A percentile compares a stretch with the other conserved stretches of the same genome.
These are phyloP conservation scores for Tachuris rubrigastra DNA, from an alignment of 2,113 vertebrate genomes.

Conservation along the genomic window DNA sequence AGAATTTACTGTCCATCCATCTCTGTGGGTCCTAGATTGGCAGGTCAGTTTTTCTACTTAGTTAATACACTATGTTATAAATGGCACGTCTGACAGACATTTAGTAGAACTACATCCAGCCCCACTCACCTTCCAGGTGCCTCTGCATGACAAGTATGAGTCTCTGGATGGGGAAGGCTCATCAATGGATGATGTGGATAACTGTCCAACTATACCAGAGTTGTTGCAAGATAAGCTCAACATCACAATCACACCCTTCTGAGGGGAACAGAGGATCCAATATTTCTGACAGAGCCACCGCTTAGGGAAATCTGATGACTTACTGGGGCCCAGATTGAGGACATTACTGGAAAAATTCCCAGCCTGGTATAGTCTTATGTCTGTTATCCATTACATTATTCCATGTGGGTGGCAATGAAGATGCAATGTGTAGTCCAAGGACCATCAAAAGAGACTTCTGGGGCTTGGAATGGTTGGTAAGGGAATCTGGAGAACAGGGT, in stretches of 20 bases:
- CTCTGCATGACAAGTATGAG: not conserved
- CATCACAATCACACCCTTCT: not conserved
- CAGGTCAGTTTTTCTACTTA: not conserved
- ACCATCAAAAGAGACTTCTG: not conserved
- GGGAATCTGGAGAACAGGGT: not conserved
- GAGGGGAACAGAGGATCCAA: not conserved
- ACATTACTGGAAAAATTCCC: not conserved
- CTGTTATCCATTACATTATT: not conserved
- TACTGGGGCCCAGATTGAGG: no score
- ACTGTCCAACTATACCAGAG: not conserved
- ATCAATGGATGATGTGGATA: not conserved
- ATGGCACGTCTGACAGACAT: not conserved
- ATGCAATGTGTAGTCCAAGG: not conserved
- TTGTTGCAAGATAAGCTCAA: rapidly evolving
- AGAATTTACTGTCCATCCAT: not conserved
- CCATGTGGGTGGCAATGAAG: not conserved
- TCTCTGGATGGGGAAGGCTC: not conserved
- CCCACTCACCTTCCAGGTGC: not conserved
- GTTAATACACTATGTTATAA: not conserved
- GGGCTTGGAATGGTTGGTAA: not conserved
- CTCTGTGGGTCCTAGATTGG: not conserved
- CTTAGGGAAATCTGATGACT: not conserved
- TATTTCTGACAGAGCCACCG: not conserved
- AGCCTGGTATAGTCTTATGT: not conserved
- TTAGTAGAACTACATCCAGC: not conserved